These are phyloP conservation scores for Galeopterus variegatus DNA, from an alignment of 2,113 vertebrate species.

Conservation along the genomic window DNA sequence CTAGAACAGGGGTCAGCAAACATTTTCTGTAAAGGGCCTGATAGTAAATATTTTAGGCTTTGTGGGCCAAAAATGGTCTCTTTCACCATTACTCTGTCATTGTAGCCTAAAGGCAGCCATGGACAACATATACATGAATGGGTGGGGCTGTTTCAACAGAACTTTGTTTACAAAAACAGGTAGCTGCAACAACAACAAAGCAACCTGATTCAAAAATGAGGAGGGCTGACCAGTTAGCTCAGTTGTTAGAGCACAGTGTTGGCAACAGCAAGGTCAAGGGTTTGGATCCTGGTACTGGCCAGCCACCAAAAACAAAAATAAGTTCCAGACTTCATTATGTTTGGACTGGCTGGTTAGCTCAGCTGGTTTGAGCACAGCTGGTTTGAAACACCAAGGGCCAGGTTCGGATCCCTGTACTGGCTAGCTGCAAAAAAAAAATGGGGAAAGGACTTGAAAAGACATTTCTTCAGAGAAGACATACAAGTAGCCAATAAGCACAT, in stretches of 20 bases:
- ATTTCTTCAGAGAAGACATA: not conserved
- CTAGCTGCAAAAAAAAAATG: not conserved
- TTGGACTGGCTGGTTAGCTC: too few species aligned
- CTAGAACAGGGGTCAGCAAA: not conserved
- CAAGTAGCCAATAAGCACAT: not conserved
- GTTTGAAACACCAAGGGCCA: too few species aligned
- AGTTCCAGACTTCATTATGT: too few species aligned
- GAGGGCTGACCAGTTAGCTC: not conserved
- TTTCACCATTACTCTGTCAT: not conserved
- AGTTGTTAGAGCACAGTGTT: too few species aligned
- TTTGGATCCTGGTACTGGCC: not conserved
- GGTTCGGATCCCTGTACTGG: too few species aligned
- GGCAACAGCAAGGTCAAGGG: too few species aligned
- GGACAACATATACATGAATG: not conserved
- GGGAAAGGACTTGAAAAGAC: not conserved
- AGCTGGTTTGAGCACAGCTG: too few species aligned
- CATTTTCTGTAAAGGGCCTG: not conserved
- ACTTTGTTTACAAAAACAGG: not conserved
- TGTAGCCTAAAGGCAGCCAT: too few species aligned
- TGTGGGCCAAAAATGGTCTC: not conserved
- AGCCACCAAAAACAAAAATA: too few species aligned
- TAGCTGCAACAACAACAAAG: not conserved
- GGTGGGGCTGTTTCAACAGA: not conserved
- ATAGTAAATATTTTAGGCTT: not conserved
- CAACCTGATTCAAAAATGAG: not conserved